These are phyloP conservation scores for Epinephelus awoara DNA, from an alignment of 2,797 vertebrate species.

Conservation along the genomic window DNA sequence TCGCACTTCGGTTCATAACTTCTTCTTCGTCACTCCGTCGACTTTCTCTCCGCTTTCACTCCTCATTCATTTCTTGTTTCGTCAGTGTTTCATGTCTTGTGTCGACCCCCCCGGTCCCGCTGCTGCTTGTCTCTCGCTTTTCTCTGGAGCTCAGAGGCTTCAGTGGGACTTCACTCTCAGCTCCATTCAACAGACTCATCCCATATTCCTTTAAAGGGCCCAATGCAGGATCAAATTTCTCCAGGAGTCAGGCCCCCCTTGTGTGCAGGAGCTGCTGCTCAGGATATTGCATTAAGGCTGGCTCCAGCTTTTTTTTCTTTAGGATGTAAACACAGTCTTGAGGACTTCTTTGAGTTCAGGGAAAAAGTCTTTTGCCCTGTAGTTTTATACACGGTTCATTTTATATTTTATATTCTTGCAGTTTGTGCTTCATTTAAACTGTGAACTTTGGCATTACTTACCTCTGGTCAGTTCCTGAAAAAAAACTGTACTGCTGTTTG, in stretches of 20 bases:
- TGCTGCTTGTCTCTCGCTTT: constrained; percentile 41
- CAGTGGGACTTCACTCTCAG: constrained; percentile 60
- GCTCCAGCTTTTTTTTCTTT: constrained; percentile 50
- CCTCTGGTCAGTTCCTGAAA: no score
- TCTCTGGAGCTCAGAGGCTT: constrained; percentile 63
- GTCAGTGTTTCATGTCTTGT: constrained; percentile 15
- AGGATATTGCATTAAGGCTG: constrained; percentile 80
- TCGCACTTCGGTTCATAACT: constrained; percentile 61
- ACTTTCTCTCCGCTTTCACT: constrained; percentile 20
- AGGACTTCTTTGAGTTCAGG: constrained; percentile 26
- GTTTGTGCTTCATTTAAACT: neutral
- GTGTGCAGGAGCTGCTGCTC: constrained; percentile 69
- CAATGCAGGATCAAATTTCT: constrained; percentile 82
- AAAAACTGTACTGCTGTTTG: no score
- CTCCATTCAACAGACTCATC: constrained; percentile 86
- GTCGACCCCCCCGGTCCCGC: constrained; percentile 1
- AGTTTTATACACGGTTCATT: neutral
- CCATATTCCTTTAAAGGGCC: constrained; percentile 89
- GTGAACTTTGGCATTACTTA: neutral
- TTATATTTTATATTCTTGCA: neutral
- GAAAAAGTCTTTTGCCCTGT: neutral
- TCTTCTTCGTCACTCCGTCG: constrained; percentile 34
- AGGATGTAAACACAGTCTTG: constrained; percentile 62
- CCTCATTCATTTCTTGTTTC: constrained; percentile 56
- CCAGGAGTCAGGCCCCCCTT: constrained; percentile 75